Evolutionary conservation across 1,140 invertebrate genomes (phyloP), one percentile per base, ranked within the genome.

Genomic region (Eubasilissa regina): DNA sequence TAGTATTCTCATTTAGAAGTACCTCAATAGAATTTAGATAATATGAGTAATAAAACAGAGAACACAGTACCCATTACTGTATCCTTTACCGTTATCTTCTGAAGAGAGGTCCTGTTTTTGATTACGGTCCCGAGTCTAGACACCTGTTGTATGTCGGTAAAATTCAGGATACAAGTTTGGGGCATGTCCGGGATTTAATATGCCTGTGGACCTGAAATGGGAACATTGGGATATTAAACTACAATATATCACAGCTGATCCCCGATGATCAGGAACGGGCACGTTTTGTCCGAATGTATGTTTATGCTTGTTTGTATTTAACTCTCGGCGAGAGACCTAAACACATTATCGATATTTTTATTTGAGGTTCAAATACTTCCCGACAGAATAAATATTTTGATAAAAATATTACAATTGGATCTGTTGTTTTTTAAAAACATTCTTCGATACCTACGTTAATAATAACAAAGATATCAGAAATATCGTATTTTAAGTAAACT

Each of bases 61-160:
- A n/a, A n/a, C n/a, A n/a, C n/a, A n/a, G n/a, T n/a, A n/a, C n/a
- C n/a, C n/a, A 6, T 3, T 35, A 35, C 25, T 35, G 6, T 6
- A 35, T 35, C 25, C 45, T 43, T 66, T 11, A 6, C 43, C 35
- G 44, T 66, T 47, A 66, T 15, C 60, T 43, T 47, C 35, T 10
- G 7, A 43, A 15, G 48, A 51, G n/a, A 15, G 48, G 48, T 35
- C 25, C 48, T 15, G 44, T 13, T 47, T n/a, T 8, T 19, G 60
- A 45, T 66, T 43, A 45, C n/a, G 62, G 43, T 47, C 43, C 4
- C n/a, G 62, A 62, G 35, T 47, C 62, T n/a, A 19, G 62, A 47
- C 62, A 66, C 62, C 62, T 66, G 62, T 66, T 66, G 62, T 66
- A 44, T 44, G 62, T 66, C 19, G 35, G 62, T 47, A 45, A 62